These are phyloP conservation scores for Heteronetta atricapilla DNA, from an alignment of 2,113 vertebrate species.

Conservation along the genomic window DNA sequence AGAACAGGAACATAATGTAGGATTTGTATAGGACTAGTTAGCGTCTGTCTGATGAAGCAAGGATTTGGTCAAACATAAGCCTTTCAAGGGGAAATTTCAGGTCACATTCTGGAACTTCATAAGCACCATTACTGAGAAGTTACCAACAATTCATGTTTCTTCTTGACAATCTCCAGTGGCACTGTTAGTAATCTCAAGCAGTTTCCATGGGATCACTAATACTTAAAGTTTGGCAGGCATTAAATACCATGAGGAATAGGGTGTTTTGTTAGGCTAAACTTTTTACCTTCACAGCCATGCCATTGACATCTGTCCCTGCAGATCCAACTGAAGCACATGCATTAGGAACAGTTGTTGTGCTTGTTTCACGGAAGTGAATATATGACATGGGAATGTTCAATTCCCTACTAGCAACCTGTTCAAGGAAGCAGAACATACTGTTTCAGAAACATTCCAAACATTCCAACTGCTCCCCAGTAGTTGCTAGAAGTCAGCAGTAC, in stretches of 20 bases:
- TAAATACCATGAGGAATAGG: neutral
- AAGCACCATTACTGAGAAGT: neutral
- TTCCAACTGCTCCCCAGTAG: neutral
- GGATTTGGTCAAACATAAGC: neutral
- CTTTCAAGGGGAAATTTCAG: neutral
- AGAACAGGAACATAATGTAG: neutral
- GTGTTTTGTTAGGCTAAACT: neutral
- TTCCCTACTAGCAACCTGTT: conserved; percentile 88
- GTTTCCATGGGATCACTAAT: neutral
- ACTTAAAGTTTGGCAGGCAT: neutral
- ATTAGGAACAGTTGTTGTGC: conserved; percentile 86
- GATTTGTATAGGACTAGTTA: neutral
- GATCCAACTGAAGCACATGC: conserved; percentile 82
- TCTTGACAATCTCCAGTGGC: neutral
- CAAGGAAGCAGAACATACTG: neutral
- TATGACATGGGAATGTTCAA: conserved; percentile 80
- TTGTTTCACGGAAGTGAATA: conserved; percentile 87
- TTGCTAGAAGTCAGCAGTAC: neutral
- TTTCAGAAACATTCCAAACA: neutral
- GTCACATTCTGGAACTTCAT: neutral
- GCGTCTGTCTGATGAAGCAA: neutral
- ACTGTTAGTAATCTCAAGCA: neutral
- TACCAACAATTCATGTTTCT: neutral
- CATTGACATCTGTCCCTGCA: conserved; percentile 86
- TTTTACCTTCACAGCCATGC: conserved; percentile 88